Evolutionary conservation across 2,797 vertebrate species (phyloP), one percentile per base, ranked within the genome.

Genomic region (Spondyliosoma cantharus): DNA sequence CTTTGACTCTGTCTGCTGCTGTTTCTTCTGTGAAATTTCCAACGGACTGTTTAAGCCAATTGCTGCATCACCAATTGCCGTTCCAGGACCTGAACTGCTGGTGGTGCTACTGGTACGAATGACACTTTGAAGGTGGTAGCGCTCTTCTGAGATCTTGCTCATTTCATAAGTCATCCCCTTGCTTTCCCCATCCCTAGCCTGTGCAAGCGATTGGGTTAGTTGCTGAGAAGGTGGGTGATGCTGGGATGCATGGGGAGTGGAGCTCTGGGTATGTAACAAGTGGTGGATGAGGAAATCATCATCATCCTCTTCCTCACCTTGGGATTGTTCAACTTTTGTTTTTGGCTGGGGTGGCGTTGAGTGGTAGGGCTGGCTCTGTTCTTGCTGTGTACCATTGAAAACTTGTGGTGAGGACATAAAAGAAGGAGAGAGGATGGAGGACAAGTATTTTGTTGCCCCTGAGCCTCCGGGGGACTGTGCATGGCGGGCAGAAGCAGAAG

Each of bases 261-360:
- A 96, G 87, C 95, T 96, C 79, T 97, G 96, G 0, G 95, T 94
- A 78, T 97, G 96, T 56, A 98, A 89, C 56, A 98, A 94, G 73
- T 97, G 96, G 82, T 97, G 96, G 60, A 97, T 97, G 32, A 97
- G 93, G 62, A 98, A 97, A 32, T 97, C 96, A 13, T 95, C 94
- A 37, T 94, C 93, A 59, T 93, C 92, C 2, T 96, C 95, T 0
- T 92, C 94, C 11, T 92, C 91, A 2, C 92, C 92, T 83, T 92
- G 93, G 48, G 92, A 82, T 84, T 80, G 86, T 56, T 95, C 93
- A 42, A 93, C 90, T 0, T 97, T 96, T 0, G 94, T 88, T 78
- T 95, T 96, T 9, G 86, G 78, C 71, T 96, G 17, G 65, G 93
- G 59, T 27, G 90, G 84, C n/a, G 92, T 87, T 71, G 43, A 90